phyloP scores from a whole-genome alignment of 2,113 vertebrate species.

The Sinocyclocheilus anophthalmus region DNA sequence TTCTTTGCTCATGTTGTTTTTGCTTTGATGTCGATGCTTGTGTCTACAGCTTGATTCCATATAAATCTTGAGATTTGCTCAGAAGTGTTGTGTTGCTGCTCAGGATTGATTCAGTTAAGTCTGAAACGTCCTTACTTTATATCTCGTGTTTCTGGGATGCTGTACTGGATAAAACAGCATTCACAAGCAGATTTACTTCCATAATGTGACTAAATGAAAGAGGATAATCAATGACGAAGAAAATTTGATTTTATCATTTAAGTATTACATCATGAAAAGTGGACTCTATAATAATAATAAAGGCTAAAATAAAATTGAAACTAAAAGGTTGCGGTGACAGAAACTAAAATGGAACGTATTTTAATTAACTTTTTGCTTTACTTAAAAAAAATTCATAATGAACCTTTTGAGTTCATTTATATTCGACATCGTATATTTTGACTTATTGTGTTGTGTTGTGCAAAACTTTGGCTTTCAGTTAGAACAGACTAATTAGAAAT shows the following conservation, averaged over 20 bases:
- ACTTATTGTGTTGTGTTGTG: not conserved
- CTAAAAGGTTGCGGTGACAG: not conserved
- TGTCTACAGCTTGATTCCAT: not conserved
- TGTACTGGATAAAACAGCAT: not conserved
- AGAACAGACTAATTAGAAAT: too few species aligned
- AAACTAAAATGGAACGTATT: not conserved
- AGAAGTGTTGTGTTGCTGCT: not conserved
- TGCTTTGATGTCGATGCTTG: not conserved
- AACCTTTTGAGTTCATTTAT: not conserved
- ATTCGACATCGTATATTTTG: not conserved
- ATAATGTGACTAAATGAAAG: not conserved
- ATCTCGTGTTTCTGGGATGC: not conserved
- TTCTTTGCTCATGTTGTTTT: slow-evolving; percentile 1
- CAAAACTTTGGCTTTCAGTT: not conserved
- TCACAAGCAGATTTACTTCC: not conserved
- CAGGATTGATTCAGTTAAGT: not conserved
- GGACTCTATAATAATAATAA: not conserved
- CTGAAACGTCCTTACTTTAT: not conserved
- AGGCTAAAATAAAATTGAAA: too few species aligned
- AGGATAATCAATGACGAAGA: not conserved
- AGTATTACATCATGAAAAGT: not conserved
- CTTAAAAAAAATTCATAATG: too few species aligned
- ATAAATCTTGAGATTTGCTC: not conserved
- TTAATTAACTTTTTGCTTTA: too few species aligned
- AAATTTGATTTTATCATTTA: not conserved